A percentile compares a stretch with the other conserved stretches of the same genome.
phyloP scores from a whole-genome alignment of 30 jellyfish, hydroid and myxozoan genomes.

The Pseudorhiza aurosa region DNA sequence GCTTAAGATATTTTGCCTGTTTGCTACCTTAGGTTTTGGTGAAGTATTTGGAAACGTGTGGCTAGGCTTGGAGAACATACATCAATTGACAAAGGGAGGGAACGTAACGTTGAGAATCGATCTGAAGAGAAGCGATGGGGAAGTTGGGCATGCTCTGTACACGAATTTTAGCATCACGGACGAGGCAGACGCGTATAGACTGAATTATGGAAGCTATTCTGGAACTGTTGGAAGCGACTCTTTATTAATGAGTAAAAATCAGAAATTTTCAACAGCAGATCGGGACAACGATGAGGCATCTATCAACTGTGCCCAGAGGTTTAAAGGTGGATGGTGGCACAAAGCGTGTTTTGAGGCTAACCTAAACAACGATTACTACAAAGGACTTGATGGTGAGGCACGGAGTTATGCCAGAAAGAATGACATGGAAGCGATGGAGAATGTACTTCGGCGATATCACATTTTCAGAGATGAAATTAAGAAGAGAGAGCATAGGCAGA shows the following conservation, averaged over 20 bases:
- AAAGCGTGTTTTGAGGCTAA: slow-evolving; percentile 8
- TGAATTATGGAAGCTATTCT: neutral
- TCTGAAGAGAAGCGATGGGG: slow-evolving; percentile 8
- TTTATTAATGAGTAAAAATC: neutral
- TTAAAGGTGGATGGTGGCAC: slow-evolving; percentile 58
- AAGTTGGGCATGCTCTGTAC: slow-evolving; percentile 24
- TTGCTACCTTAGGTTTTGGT: slow-evolving; percentile 44
- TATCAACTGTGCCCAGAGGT: slow-evolving; percentile 4
- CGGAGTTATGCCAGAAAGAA: too few species aligned
- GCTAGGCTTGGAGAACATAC: slow-evolving; percentile 41
- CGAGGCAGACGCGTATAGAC: slow-evolving; percentile 17
- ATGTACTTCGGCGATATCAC: neutral
- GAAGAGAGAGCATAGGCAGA: neutral
- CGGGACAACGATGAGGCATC: slow-evolving; percentile 21
- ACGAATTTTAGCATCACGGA: neutral
- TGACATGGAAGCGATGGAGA: slow-evolving; percentile 15
- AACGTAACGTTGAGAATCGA: neutral
- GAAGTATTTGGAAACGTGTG: slow-evolving; percentile 11
- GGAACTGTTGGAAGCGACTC: slow-evolving; percentile 24
- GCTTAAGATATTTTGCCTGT: too few species aligned
- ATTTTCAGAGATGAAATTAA: slow-evolving; percentile 19
- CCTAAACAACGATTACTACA: slow-evolving; percentile 6
- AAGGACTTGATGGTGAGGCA: neutral
- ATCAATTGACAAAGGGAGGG: slow-evolving; percentile 25
- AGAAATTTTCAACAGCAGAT: slow-evolving; percentile 28